phyloP scores from a whole-genome alignment of 2,113 vertebrate genomes.

The Girardinichthys multiradiatus region DNA sequence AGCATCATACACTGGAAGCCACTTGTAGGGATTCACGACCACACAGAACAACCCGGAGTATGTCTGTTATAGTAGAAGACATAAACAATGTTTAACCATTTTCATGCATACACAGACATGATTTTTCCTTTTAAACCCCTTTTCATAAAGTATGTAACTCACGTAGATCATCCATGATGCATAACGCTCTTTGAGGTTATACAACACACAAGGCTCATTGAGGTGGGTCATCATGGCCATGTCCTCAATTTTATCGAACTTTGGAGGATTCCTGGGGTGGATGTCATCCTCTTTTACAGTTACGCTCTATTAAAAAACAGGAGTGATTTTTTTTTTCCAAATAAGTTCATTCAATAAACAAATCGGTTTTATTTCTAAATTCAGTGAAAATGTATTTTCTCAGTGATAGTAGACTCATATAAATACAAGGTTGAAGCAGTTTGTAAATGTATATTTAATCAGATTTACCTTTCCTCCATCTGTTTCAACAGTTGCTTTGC shows the following conservation, averaged over 20 bases:
- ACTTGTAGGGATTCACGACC: slow-evolving; percentile 90
- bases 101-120: neutral
- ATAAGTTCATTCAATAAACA: neutral
- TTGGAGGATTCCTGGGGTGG: slow-evolving; percentile 79
- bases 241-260: slow-evolving; percentile 83
- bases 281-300: slow-evolving; percentile 80
- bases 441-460: neutral
- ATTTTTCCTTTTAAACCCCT: slow-evolving; percentile 38
- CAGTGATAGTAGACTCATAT: no score
- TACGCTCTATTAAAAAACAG: slow-evolving; percentile 48
- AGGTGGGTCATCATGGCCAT: slow-evolving; percentile 86
- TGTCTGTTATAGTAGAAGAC: slow-evolving; percentile 73
- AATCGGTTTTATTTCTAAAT: neutral
- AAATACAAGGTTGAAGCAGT: neutral
- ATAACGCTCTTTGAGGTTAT: slow-evolving; percentile 92
- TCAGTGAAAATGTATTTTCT: no score
- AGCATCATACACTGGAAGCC: slow-evolving; percentile 85
- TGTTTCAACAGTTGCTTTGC: slow-evolving; percentile 66
- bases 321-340: neutral
- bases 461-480: slow-evolving; percentile 28
- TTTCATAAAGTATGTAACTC: slow-evolving; percentile 27
- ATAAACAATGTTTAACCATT: neutral
- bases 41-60: slow-evolving; percentile 89
- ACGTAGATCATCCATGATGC: slow-evolving; percentile 94
- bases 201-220: slow-evolving; percentile 80